Evolutionary conservation across 1,140 invertebrate genomes (phyloP).

Genomic region (Drosophila rhopaloa): DNA sequence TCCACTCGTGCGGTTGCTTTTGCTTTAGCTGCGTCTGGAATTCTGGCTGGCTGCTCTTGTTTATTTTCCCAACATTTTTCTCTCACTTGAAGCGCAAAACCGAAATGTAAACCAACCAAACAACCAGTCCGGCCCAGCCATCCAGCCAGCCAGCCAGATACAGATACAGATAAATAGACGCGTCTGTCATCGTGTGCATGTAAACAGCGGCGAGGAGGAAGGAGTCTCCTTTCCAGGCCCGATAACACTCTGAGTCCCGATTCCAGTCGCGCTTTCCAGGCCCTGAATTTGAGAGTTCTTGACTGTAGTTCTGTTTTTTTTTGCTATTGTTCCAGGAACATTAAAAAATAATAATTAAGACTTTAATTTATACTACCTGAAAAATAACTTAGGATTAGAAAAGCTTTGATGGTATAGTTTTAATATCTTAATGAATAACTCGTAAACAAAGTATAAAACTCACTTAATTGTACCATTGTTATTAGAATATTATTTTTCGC

Average conservation of each 20-base stretch:
- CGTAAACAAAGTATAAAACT: too few species aligned
- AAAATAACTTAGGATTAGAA: too few species aligned
- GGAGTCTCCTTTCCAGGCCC: constrained; percentile 7
- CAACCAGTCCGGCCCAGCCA: constrained; percentile 19
- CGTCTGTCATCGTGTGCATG: constrained; percentile 43
- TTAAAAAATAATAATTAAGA: background rate
- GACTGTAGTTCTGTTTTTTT: background rate
- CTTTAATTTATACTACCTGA: background rate
- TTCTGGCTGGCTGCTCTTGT: constrained; percentile 58
- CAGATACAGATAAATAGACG: constrained; percentile 69
- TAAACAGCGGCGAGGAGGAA: constrained; percentile 25
- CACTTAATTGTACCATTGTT: too few species aligned
- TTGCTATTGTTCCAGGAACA: background rate
- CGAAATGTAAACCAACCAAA: constrained; percentile 76
- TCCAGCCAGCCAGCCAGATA: constrained; percentile 11
- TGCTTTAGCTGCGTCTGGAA: constrained; percentile 34
- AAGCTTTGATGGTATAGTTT: too few species aligned
- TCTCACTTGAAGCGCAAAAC: constrained; percentile 77
- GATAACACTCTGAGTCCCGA: background rate
- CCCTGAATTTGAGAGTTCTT: constrained; percentile 2
- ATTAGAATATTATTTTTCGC: too few species aligned
- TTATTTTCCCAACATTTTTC: constrained; percentile 79
- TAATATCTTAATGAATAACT: too few species aligned
- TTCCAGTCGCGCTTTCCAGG: background rate
- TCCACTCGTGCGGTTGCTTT: constrained; percentile 27